A percentile compares a stretch with the other conserved stretches of the same genome.
Evolutionary conservation across 2,888 invertebrate species (phyloP).

Genomic region (Acleris holmiana): DNA sequence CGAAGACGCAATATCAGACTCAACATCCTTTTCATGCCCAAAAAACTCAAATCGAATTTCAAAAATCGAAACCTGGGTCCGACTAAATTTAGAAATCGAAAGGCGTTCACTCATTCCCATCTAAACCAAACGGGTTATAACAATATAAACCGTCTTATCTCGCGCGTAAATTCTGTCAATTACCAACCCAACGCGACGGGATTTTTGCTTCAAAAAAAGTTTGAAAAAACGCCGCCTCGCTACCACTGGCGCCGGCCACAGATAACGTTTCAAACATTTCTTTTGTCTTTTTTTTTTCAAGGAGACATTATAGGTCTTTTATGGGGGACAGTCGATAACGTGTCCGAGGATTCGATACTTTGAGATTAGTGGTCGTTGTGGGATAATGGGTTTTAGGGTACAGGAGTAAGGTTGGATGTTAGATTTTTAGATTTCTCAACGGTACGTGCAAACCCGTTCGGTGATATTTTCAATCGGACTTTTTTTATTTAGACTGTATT

Average conservation of each 20-base stretch:
- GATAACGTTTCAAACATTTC: slow-evolving; percentile 49
- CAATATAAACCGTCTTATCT: slow-evolving; percentile 45
- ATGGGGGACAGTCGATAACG: slow-evolving; percentile 52
- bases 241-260: slow-evolving; percentile 54
- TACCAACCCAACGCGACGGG: slow-evolving; percentile 42
- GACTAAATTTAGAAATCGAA: slow-evolving; percentile 32
- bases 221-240: slow-evolving; percentile 42
- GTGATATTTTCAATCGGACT: slow-evolving; percentile 17
- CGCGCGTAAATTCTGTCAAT: slow-evolving; percentile 55
- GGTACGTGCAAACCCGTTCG: slow-evolving; percentile 51
- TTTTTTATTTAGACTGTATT: slow-evolving; percentile 7
- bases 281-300: slow-evolving; percentile 43
- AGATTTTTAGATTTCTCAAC: slow-evolving; percentile 38
- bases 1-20: too few species aligned
- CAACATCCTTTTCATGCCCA: neutral
- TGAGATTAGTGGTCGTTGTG: slow-evolving; percentile 32
- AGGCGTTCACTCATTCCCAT: slow-evolving; percentile 26
- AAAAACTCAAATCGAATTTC: neutral
- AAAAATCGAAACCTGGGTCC: slow-evolving; percentile 8
- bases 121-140: slow-evolving; percentile 41
- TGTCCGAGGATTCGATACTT: slow-evolving; percentile 43
- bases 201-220: slow-evolving; percentile 41
- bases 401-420: slow-evolving; percentile 10
- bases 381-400: slow-evolving; percentile 8
- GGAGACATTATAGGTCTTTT: slow-evolving; percentile 46